A percentile compares a stretch with the other conserved stretches of the same genome.
These are phyloP conservation scores for Garra rufa DNA, from an alignment of 2,113 vertebrate genomes.

Conservation along the genomic window DNA sequence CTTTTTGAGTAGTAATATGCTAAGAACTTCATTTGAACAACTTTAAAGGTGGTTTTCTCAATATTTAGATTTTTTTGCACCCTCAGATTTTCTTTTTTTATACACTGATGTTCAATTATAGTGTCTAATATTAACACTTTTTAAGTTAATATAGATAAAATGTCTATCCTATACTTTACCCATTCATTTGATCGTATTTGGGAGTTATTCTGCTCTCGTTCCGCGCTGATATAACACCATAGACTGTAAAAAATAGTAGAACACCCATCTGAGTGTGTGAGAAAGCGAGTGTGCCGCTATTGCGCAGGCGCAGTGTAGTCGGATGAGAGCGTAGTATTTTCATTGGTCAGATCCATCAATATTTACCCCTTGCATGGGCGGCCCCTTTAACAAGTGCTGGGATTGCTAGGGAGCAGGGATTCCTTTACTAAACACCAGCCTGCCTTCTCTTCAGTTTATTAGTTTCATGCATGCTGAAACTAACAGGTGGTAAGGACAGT, in stretches of 20 bases:
- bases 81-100: too few relatives aligned
- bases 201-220: neutral
- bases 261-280: too few relatives aligned
- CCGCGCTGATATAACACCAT: too few relatives aligned
- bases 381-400: neutral
- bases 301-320: neutral
- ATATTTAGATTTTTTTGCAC: too few relatives aligned
- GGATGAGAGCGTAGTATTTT: neutral
- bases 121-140: neutral
- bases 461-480: neutral
- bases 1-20: too few relatives aligned
- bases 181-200: neutral
- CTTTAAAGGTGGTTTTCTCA: too few relatives aligned
- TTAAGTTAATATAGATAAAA: neutral
- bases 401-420: neutral
- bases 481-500: neutral
- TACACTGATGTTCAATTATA: neutral
- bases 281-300: neutral
- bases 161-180: neutral
- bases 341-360: neutral
- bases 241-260: too few relatives aligned
- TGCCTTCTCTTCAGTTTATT: neutral
- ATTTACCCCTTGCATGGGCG: neutral
- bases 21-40: too few relatives aligned
- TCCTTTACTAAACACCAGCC: neutral